phyloP scores from a whole-genome alignment of 2,113 vertebrate genomes.

The Ovibos moschatus region DNA sequence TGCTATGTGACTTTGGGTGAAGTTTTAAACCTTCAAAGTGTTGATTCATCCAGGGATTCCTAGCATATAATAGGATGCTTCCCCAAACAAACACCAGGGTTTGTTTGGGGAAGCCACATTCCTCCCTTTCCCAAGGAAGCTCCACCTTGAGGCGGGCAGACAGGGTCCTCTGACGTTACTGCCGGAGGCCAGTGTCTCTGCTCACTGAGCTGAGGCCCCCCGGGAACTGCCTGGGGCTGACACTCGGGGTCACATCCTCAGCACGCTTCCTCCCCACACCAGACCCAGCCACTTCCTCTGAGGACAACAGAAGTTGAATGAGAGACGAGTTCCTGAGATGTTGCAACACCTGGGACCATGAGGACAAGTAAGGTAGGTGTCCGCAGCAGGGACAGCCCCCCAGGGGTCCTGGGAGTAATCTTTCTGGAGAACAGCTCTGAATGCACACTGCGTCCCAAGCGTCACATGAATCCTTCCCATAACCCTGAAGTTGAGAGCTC shows the following conservation, averaged over 20 bases:
- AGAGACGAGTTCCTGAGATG: neutral
- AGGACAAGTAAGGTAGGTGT: neutral
- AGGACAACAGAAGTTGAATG: neutral
- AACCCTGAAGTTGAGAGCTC: neutral
- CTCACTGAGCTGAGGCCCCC: neutral
- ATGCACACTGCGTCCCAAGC: neutral
- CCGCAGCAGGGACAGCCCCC: neutral
- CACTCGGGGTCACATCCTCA: neutral
- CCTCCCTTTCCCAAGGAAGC: neutral
- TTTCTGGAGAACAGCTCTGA: neutral
- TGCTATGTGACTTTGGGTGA: neutral
- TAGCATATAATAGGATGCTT: neutral
- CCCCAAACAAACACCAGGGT: neutral
- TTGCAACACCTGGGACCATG: neutral
- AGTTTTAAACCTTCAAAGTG: neutral
- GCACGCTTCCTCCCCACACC: neutral
- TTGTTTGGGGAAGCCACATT: no score
- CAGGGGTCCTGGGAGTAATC: neutral
- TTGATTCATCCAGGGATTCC: neutral
- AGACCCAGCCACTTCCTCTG: conserved; percentile 8
- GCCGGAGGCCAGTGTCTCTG: neutral
- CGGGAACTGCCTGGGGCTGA: neutral
- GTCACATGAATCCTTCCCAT: neutral
- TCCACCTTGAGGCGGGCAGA: neutral
- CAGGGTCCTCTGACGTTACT: neutral